Evolutionary conservation across 2,113 vertebrate genomes (phyloP).

Genomic region (human): GRCh38 chr2:225115001-225115500

Average conservation of each 20-base stretch:
- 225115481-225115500: not conserved
- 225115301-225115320: not conserved
- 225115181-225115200: not conserved
- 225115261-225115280: not conserved
- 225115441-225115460: not conserved
- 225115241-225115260: not conserved
- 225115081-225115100: not conserved
- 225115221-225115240: not conserved
- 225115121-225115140: constrained; percentile 56
- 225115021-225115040: constrained; percentile 25
- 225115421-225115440: not conserved
- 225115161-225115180: constrained; percentile 3
- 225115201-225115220: not conserved
- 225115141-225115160: not conserved
- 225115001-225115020: not conserved
- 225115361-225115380: not conserved
- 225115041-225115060: not conserved
- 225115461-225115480: not conserved
- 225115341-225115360: not conserved
- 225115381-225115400: not conserved
- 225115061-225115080: not conserved
- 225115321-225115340: not conserved
- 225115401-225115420: not conserved
- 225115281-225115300: not conserved
- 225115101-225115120: constrained; percentile 11